Percentiles rank a stretch among this genome's conserved stretches.
Evolutionary conservation across 2,113 vertebrate genomes (phyloP).

Genomic region (Eptesicus fuscus): DNA sequence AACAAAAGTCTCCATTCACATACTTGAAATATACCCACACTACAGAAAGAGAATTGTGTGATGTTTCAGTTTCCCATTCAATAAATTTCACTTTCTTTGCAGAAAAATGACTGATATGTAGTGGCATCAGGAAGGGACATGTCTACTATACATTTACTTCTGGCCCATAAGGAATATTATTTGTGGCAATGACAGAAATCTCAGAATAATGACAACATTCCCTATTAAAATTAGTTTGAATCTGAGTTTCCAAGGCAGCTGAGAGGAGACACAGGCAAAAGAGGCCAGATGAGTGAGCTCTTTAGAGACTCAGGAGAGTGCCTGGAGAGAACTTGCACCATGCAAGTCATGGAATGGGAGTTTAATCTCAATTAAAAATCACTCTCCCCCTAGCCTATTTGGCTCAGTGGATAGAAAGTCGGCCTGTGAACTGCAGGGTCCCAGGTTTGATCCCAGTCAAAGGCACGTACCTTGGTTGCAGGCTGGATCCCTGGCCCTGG

Average conservation of each 20-base stretch:
- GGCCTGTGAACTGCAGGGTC: too few species aligned
- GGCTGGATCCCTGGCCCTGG: too few species aligned
- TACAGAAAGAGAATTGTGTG: neutral
- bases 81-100: neutral
- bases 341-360: neutral
- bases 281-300: neutral
- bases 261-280: neutral
- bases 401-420: too few species aligned
- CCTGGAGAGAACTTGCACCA: neutral
- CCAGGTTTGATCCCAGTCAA: too few species aligned
- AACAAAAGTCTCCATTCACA: constrained; percentile 27
- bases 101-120: constrained; percentile 16
- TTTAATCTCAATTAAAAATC: neutral
- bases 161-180: neutral
- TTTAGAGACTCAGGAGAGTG: neutral
- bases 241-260: neutral
- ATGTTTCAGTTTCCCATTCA: constrained; percentile 38
- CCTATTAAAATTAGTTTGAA: neutral
- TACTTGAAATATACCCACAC: neutral
- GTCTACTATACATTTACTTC: neutral
- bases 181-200: neutral
- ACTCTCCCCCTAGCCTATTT: too few species aligned
- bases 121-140: neutral
- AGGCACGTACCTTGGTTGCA: too few species aligned
- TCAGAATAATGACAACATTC: neutral